Base-by-base conservation (phyloP, 2,113 vertebrate genomes). In the Irena cyanogastra region DNA sequence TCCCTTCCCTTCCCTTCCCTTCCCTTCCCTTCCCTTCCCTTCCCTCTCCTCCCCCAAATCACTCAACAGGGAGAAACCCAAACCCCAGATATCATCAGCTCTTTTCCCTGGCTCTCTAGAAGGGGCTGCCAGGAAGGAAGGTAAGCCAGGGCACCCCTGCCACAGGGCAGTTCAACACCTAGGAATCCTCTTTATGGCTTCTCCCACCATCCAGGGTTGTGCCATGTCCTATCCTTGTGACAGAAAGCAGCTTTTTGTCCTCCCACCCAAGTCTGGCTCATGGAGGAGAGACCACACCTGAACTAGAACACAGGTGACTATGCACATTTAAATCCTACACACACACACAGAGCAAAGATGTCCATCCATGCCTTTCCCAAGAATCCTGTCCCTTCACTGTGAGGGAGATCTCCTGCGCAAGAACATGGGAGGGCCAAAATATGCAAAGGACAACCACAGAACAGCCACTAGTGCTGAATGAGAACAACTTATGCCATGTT, bases 361-460 rank as follows among this genome's bases (percentile, higher is more conserved):
- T 4, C 66, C 10, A 3, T 13, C 49, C 37, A 10, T 1, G 1
- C 19, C 0, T 0, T 6, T 8, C 44, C 11, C 42, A 18, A 71
- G 57, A 75, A 75, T 31, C 13, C 41, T 12, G 8, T 7, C 35
- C 16, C 59, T 72, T 28, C 1, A 1, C n/a, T 1, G 0, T 0
- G 0, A 53, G 13, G 31, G 50, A 57, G 7, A 6, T 9, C 3
- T 44, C 8, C 7, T 1, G 1, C 35, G 24, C 37, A 33, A 49
- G 33, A 64, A 19, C 47, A 24, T 0, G 0, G 24, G 13, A 33
- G 15, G 20, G 23, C 17, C 61, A 79, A 75, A 79, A n/a, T 0
- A 0, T 2, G 17, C 3, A 18, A 28, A 11, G 3, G 0, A 26
- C 30, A 39, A 26, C 27, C 30, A 28, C 0, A 2, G 53, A 59